Conservation (phyloP, 2,888 invertebrate genomes). For the Allolobophora icterica region DNA sequence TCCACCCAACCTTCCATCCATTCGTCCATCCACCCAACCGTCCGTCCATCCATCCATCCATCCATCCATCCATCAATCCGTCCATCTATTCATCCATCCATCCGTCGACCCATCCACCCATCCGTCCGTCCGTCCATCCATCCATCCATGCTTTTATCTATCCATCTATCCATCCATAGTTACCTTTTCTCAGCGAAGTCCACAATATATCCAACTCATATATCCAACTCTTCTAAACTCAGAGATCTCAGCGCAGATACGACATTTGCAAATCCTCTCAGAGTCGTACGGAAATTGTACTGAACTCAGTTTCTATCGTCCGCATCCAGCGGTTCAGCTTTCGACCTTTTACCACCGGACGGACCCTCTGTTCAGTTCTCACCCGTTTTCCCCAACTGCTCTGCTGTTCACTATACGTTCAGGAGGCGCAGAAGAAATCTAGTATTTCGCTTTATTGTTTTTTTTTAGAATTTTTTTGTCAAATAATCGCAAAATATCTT, state of each 20-base stretch:
- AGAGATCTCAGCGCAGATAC: not conserved
- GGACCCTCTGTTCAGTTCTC: not conserved
- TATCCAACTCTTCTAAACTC: not conserved
- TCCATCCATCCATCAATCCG: not conserved
- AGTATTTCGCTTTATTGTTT: not conserved
- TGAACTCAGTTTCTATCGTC: not conserved
- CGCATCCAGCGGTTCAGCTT: not conserved
- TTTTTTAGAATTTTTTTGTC: not conserved
- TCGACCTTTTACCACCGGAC: not conserved
- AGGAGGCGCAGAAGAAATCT: not conserved
- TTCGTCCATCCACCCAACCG: too few species aligned
- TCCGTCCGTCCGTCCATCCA: not conserved
- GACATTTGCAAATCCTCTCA: not conserved
- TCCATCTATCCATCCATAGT: not conserved
- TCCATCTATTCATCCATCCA: not conserved
- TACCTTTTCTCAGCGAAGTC: not conserved
- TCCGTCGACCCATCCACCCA: not conserved
- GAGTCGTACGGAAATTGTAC: not conserved
- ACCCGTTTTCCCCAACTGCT: not conserved
- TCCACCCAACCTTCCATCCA: too few species aligned
- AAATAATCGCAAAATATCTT: not conserved
- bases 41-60: too few species aligned
- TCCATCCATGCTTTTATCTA: too few species aligned
- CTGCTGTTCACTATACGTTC: not conserved
- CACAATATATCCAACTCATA: not conserved